These are phyloP conservation scores for Autographa pulchrina DNA, from an alignment of 2,888 invertebrate genomes.

Conservation along the genomic window DNA sequence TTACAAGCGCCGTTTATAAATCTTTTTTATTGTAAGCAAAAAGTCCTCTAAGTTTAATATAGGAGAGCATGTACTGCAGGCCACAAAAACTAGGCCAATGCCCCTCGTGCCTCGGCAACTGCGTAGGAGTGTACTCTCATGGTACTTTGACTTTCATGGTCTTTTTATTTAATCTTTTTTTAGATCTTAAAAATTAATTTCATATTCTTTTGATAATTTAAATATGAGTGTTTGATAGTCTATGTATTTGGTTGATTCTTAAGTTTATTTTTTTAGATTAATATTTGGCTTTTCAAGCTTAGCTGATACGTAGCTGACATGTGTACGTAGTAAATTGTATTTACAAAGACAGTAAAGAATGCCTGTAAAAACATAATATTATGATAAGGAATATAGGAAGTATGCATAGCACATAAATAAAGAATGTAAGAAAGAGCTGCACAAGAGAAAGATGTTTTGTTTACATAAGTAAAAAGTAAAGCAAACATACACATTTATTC, in stretches of 20 bases:
- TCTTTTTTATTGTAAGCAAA: conserved; percentile 29
- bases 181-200: neutral
- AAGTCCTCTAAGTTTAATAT: conserved; percentile 40
- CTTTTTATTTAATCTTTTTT: neutral
- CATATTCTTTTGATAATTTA: neutral
- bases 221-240: neutral
- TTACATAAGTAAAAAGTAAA: too few relatives aligned
- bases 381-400: too few relatives aligned
- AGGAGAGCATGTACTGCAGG: conserved; percentile 54
- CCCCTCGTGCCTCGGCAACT: conserved; percentile 46
- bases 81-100: conserved; percentile 71
- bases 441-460: too few relatives aligned
- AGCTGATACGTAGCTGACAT: too few relatives aligned
- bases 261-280: too few relatives aligned
- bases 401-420: too few relatives aligned
- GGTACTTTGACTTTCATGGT: conserved; percentile 26
- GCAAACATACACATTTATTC: too few relatives aligned
- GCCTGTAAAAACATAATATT: too few relatives aligned
- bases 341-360: too few relatives aligned
- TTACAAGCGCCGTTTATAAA: conserved; percentile 38
- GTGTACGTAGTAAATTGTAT: too few relatives aligned
- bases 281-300: too few relatives aligned
- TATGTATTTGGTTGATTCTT: neutral
- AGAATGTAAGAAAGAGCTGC: too few relatives aligned
- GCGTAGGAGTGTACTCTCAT: conserved; percentile 52